A percentile compares a stretch with the other conserved stretches of the same genome.
Conservation (phyloP, 2,113 vertebrate species). For the Nothocercus julius region DNA sequence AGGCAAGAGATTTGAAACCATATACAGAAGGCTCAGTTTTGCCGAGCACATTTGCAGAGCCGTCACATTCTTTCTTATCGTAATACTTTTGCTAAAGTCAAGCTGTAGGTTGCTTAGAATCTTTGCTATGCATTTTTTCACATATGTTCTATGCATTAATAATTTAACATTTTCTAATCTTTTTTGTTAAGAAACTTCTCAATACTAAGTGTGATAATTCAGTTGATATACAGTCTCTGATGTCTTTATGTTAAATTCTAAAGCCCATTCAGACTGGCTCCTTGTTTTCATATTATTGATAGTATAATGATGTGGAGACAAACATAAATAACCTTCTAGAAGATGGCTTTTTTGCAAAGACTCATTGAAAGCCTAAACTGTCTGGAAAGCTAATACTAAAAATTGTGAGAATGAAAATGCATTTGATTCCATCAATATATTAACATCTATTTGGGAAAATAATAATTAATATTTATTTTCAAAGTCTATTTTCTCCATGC, state of each 20-base stretch:
- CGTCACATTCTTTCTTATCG: not conserved
- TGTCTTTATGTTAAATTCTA: not conserved
- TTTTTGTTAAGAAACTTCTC: not conserved
- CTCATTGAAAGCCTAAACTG: not conserved
- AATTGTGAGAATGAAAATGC: not conserved
- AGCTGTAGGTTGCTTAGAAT: not conserved
- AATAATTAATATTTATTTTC: not conserved
- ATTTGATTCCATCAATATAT: not conserved
- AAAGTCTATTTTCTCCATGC: not conserved
- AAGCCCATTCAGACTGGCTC: rapidly evolving
- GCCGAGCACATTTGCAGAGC: not conserved
- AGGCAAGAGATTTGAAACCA: not conserved
- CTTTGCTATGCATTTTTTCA: not conserved
- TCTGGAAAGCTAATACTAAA: not conserved
- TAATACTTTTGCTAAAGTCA: not conserved
- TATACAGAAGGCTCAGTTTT: not conserved
- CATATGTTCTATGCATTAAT: not conserved
- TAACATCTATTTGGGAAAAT: not conserved
- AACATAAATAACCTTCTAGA: not conserved
- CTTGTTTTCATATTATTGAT: not conserved
- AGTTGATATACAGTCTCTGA: not conserved
- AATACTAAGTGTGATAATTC: not conserved
- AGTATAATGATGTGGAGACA: not conserved
- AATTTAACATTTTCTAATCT: not conserved
- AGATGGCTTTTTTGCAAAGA: not conserved